These are phyloP conservation scores for Luidia sarsii DNA, from an alignment of 53 echinoderm and acorn worm genomes.

Conservation along the genomic window DNA sequence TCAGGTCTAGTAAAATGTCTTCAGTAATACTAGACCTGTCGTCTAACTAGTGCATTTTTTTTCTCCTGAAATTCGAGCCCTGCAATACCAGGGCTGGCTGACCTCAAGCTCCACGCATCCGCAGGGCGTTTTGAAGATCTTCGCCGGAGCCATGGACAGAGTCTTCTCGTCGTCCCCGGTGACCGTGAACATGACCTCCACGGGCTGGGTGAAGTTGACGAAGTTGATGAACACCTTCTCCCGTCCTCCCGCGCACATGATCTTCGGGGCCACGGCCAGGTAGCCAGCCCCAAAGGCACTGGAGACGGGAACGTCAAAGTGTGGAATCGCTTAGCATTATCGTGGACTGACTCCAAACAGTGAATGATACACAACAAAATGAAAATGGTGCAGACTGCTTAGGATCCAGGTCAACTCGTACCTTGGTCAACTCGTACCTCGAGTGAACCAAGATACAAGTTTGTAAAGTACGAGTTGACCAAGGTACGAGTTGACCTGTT, in stretches of 20 bases:
- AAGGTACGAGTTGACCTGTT: too few relatives aligned
- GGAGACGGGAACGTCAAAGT: conserved; percentile 7
- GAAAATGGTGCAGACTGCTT: too few relatives aligned
- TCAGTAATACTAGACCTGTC: background rate
- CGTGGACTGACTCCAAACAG: too few relatives aligned
- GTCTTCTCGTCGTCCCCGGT: conserved; percentile 47
- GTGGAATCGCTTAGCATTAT: too few relatives aligned
- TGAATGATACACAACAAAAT: too few relatives aligned
- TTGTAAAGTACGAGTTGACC: too few relatives aligned
- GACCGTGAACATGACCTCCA: conserved; percentile 62
- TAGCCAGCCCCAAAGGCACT: conserved; percentile 71
- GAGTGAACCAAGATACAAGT: too few relatives aligned
- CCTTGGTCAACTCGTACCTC: too few relatives aligned
- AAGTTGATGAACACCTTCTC: conserved; percentile 73
- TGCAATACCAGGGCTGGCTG: background rate
- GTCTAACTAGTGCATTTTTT: background rate
- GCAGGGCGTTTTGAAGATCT: conserved; percentile 60
- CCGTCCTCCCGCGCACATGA: conserved; percentile 57
- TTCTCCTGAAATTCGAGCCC: too few relatives aligned
- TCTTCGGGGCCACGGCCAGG: conserved; percentile 70
- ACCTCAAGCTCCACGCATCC: conserved; percentile 76
- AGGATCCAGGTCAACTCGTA: too few relatives aligned
- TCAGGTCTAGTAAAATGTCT: background rate
- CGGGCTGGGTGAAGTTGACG: conserved; percentile 64
- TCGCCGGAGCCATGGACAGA: conserved; percentile 34